Conservation (phyloP, 2,113 vertebrate species). For the Tylochromis polylepis region DNA sequence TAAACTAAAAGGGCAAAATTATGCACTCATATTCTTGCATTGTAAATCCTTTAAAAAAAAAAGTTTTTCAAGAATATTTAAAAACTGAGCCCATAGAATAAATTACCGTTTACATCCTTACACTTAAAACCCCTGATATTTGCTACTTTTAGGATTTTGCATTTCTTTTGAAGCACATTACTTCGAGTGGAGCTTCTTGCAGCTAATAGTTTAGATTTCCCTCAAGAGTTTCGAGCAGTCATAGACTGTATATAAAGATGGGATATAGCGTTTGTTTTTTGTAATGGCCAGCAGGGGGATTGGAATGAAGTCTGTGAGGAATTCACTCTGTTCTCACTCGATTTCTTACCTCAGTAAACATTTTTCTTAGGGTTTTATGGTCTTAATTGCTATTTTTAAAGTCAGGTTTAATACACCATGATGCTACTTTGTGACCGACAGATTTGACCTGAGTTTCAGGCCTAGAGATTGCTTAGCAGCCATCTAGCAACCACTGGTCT, state of each 20-base stretch:
- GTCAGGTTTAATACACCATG: background rate
- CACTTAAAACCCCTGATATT: background rate
- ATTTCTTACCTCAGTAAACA: background rate
- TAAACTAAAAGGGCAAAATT: background rate
- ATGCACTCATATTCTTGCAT: background rate
- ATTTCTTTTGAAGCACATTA: background rate
- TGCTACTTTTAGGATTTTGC: background rate
- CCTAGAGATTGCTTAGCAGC: background rate
- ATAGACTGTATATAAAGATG: background rate
- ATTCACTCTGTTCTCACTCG: accelerated
- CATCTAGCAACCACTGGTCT: background rate
- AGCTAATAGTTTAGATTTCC: background rate
- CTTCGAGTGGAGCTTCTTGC: background rate
- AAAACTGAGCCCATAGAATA: background rate
- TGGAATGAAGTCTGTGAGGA: background rate
- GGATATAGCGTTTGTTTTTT: background rate
- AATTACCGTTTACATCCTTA: background rate
- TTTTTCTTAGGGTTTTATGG: background rate
- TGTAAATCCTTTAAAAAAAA: accelerated
- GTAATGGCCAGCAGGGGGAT: background rate
- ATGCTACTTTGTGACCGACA: background rate
- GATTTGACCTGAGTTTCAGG: background rate
- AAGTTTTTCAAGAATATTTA: background rate
- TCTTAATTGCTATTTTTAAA: background rate
- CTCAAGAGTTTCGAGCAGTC: background rate